Conservation (phyloP, 2,797 vertebrate species). For the Enteromius trimaculatus region DNA sequence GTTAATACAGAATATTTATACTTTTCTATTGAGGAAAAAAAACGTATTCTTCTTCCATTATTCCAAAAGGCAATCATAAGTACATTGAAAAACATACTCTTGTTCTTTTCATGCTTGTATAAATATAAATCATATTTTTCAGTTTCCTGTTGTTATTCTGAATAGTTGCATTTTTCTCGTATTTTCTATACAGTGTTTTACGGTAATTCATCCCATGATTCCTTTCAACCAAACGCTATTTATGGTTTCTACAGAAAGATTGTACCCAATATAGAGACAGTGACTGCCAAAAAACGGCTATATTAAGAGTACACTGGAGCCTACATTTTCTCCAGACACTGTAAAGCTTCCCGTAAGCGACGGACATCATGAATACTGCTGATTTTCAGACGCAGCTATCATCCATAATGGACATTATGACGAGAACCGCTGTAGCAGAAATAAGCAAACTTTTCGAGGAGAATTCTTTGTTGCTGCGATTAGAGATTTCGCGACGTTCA, state of each 20-base stretch:
- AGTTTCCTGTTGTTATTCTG: neutral
- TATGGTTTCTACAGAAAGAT: conserved; percentile 27
- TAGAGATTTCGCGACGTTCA: conserved; percentile 76
- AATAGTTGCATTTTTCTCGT: neutral
- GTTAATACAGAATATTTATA: neutral
- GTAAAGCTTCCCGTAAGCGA: neutral
- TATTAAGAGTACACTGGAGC: neutral
- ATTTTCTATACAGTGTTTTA: conserved; percentile 44
- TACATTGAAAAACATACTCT: neutral
- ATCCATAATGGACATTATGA: conserved; percentile 75
- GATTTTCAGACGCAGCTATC: conserved; percentile 76
- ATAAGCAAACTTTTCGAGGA: conserved; percentile 79
- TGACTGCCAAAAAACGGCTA: neutral
- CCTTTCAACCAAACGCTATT: conserved; percentile 23
- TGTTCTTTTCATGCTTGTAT: neutral
- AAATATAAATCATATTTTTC: neutral
- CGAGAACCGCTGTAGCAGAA: conserved; percentile 75
- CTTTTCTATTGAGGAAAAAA: too few species aligned
- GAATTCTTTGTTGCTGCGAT: conserved; percentile 74
- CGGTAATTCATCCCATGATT: conserved; percentile 60
- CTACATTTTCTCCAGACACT: neutral
- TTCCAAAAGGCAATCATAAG: neutral
- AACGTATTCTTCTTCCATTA: neutral
- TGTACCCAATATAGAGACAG: neutral
- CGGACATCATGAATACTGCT: neutral